phyloP scores from a whole-genome alignment of 2,888 invertebrate genomes.

The Drosophila crucigera region DNA sequence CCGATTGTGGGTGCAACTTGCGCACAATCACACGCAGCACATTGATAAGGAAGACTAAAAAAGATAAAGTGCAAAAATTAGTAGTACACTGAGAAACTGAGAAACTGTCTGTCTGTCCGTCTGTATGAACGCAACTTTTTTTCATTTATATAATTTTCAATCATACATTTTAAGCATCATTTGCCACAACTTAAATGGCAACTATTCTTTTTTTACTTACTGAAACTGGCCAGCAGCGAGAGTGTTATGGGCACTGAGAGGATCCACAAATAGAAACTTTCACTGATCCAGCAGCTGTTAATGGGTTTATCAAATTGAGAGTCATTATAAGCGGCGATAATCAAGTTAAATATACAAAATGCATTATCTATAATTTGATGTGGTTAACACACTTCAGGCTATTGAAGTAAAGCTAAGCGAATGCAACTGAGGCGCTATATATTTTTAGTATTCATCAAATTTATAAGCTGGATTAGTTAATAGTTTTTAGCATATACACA shows the following conservation, averaged over 20 bases:
- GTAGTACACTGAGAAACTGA: neutral
- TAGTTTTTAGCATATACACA: neutral
- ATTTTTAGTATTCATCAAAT: neutral
- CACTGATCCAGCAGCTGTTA: constrained; percentile 89
- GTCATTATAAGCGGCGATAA: neutral
- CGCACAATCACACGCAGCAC: constrained; percentile 88
- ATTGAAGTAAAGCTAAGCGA: neutral
- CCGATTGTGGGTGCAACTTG: constrained; percentile 88
- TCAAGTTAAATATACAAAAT: neutral
- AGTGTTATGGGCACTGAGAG: constrained; percentile 88
- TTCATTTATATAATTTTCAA: neutral
- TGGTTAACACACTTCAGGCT: neutral
- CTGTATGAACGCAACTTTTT: too few species aligned
- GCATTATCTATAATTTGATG: neutral
- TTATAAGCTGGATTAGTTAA: neutral
- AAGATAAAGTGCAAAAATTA: neutral
- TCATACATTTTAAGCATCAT: neutral
- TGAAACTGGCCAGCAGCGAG: constrained; percentile 87
- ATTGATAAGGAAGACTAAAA: constrained; percentile 88
- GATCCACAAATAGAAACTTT: constrained; percentile 88
- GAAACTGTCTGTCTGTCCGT: too few species aligned
- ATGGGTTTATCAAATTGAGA: neutral
- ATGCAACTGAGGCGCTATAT: neutral
- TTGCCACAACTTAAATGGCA: neutral
- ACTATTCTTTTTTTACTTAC: constrained; percentile 82